A percentile compares a stretch with the other conserved stretches of the same genome.
These are phyloP conservation scores for Agonopterix alstromeriana DNA, from an alignment of 2,888 invertebrate species.

Conservation along the genomic window DNA sequence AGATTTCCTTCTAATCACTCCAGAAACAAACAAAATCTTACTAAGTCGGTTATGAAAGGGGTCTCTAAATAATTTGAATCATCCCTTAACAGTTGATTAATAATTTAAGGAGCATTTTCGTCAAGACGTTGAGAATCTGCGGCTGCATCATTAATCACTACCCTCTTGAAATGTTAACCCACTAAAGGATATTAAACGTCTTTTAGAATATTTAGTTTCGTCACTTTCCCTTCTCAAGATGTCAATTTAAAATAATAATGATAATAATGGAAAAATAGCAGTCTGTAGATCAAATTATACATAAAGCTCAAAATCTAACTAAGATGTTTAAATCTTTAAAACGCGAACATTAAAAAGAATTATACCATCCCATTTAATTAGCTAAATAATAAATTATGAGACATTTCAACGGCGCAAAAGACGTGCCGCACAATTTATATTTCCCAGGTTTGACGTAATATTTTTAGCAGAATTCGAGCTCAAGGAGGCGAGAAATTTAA, in stretches of 20 bases:
- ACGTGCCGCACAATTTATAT: slow-evolving; percentile 20
- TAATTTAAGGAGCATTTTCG: slow-evolving; percentile 7
- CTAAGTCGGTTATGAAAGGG: too few relatives aligned
- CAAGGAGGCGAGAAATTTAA: slow-evolving; percentile 44
- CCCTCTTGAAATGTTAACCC: slow-evolving; percentile 9
- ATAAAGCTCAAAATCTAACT: too few relatives aligned
- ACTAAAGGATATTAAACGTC: slow-evolving; percentile 6
- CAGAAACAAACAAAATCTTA: too few relatives aligned
- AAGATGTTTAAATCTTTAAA: not conserved
- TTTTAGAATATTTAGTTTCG: not conserved
- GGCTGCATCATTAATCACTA: slow-evolving; percentile 3
- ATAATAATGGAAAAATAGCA: too few relatives aligned
- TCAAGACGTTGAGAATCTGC: slow-evolving; percentile 2
- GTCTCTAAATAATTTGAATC: too few relatives aligned
- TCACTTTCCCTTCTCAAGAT: too few relatives aligned
- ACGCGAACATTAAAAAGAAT: not conserved
- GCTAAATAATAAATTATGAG: slow-evolving; percentile 15
- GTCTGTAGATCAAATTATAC: too few relatives aligned
- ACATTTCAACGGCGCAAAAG: slow-evolving; percentile 9
- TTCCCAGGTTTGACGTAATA: slow-evolving; percentile 27
- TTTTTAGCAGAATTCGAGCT: slow-evolving; percentile 32
- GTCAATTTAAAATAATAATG: too few relatives aligned
- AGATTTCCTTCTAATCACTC: not conserved
- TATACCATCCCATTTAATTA: slow-evolving; percentile 13
- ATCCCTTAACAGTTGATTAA: slow-evolving; percentile 7